Evolutionary conservation across 2,797 vertebrate genomes (phyloP), one percentile per base, ranked within the genome.

Genomic region (Acrossocheilus fasciatus): DNA sequence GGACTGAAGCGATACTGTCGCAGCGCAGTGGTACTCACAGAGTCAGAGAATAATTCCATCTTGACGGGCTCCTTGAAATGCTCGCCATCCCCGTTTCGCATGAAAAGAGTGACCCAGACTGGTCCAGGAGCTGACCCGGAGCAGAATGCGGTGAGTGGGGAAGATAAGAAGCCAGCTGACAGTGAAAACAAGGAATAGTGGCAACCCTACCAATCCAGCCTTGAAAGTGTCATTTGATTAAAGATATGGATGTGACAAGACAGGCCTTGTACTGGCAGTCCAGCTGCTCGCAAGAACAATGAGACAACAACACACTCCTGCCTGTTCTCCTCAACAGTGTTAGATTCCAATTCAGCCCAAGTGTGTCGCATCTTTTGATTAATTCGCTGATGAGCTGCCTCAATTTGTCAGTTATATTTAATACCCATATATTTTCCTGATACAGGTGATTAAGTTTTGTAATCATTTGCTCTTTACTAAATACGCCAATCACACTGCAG

Each of bases 11-110:
- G 90, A 30, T 93, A 91, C 87, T 92, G 91, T 26, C 88, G 68
- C 1, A 82, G 39, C 0, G 89, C 91, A 12, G 91, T 89, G 4
- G 84, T 90, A 3, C 86, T 54, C 54, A 90, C 88, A 2, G 94
- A 94, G 36, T 81, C 92, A 18, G 95, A 95, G 81, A 95, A 93
- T 81, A 95, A 94, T 89, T 94, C 95, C 9, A 93, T 92, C 12
- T 23, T 91, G 69, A 93, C 93, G 0, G 89, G 91, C 57, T 93
- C 93, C 30, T 86, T 93, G 54, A 91, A 88, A 50, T 90, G 89
- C 57, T 92, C 92, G 2, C 89, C 89, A 23, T 92, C 92, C 17
- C 91, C 94, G 0, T 87, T 95, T 41, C 93, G 93, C 59, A 92
- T 94, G 92, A 93, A 91, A 66, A 92, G 36, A 45, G 85, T 92